phyloP scores from a whole-genome alignment of 2,113 vertebrate species.

The Glaucomys volans region DNA sequence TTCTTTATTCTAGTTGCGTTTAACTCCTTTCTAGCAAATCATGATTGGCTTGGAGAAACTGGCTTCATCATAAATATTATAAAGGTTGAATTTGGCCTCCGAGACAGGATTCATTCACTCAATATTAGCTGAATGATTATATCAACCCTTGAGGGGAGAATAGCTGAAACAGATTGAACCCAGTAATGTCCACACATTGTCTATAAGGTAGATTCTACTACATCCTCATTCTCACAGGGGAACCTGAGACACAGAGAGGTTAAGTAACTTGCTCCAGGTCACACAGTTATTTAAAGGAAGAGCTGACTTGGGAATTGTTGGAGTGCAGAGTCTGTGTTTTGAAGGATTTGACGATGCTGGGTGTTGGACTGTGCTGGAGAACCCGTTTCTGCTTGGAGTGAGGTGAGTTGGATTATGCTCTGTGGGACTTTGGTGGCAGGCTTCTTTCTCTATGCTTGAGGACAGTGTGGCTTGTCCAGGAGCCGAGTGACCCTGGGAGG shows the following conservation, averaged over 20 bases:
- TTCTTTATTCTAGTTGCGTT: conserved; percentile 25
- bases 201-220: not conserved
- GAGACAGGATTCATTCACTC: not conserved
- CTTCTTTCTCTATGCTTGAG: not conserved
- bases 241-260: not conserved
- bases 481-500: not conserved
- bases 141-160: not conserved
- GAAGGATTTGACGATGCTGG: not conserved
- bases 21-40: conserved; percentile 27
- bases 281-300: not conserved
- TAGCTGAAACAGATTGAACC: not conserved
- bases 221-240: not conserved
- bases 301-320: not conserved
- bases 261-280: not conserved
- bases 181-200: not conserved
- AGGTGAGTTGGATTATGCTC: not conserved
- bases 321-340: not conserved
- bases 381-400: not conserved
- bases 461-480: not conserved
- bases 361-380: not conserved
- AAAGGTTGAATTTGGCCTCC: conserved; percentile 40
- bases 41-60: not conserved
- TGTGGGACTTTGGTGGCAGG: not conserved
- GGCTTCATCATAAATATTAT: conserved; percentile 52
- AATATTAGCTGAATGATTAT: not conserved